Conservation (phyloP, 2,888 invertebrate species). For the Andrena praecox region DNA sequence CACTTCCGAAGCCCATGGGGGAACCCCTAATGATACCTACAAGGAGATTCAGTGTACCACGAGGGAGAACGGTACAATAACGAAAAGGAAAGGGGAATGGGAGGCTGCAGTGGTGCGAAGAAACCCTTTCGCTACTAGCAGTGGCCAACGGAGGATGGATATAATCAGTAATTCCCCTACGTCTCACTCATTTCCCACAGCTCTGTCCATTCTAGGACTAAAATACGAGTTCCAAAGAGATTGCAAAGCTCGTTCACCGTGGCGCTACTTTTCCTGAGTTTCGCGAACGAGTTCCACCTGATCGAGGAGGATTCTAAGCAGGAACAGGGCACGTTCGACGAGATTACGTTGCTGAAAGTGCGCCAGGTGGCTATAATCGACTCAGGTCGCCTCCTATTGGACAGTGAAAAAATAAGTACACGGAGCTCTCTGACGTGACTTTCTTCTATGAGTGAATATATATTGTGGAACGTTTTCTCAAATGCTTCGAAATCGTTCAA, state of each 20-base stretch:
- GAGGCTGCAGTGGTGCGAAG: background rate
- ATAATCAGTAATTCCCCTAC: background rate
- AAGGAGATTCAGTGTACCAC: background rate
- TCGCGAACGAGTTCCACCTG: constrained; percentile 38
- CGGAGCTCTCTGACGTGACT: constrained; percentile 38
- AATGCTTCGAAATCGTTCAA: constrained; percentile 18
- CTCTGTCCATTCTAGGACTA: background rate
- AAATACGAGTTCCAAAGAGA: background rate
- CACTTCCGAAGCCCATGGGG: too few species aligned
- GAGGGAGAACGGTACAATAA: background rate
- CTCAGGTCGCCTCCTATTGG: constrained; percentile 4
- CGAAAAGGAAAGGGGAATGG: background rate
- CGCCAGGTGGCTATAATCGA: constrained; percentile 24
- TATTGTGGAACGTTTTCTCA: constrained; percentile 34
- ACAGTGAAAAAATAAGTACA: constrained; percentile 60
- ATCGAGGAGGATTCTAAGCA: constrained; percentile 48
- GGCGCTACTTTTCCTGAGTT: constrained; percentile 7
- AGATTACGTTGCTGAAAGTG: constrained; percentile 44
- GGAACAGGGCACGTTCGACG: constrained; percentile 54
- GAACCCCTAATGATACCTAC: background rate
- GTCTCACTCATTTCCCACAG: background rate
- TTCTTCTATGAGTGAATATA: constrained; percentile 22
- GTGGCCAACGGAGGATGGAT: background rate
- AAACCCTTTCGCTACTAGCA: background rate
- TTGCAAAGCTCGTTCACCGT: constrained; percentile 5